Percentiles rank a stretch among this genome's conserved stretches.
Conservation (phyloP, 2,797 vertebrate genomes). For the Danio kyathit region DNA sequence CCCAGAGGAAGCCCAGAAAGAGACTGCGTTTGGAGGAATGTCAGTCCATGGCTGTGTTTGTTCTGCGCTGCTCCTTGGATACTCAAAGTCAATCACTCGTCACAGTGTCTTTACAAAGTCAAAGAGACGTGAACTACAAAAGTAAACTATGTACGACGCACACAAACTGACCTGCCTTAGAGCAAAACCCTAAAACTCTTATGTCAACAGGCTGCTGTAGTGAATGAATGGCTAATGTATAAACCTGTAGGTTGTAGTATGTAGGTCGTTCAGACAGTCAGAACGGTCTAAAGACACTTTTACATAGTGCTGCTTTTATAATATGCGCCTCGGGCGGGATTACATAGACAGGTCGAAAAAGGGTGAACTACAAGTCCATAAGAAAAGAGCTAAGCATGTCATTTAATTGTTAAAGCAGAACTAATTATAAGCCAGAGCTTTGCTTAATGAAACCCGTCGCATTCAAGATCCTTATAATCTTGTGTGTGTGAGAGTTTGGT, state of each 20-base stretch:
- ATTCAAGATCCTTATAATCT: background rate
- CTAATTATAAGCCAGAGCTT: background rate
- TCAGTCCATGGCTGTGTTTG: conserved; percentile 25
- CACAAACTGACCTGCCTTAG: conserved; percentile 22
- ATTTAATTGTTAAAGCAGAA: background rate
- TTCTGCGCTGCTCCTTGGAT: conserved; percentile 23
- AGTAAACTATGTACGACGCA: conserved; percentile 25
- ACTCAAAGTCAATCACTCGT: conserved; percentile 35
- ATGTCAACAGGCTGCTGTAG: conserved; percentile 32
- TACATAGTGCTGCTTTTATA: background rate
- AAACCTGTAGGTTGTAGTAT: conserved; percentile 32
- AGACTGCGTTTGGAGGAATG: conserved; percentile 38
- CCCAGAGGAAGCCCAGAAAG: conserved; percentile 46
- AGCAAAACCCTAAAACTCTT: conserved; percentile 27
- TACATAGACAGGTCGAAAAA: conserved; percentile 34
- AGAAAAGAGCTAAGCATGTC: background rate
- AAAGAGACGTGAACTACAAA: conserved; percentile 13
- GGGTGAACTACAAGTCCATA: conserved; percentile 28
- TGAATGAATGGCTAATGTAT: conserved; percentile 34
- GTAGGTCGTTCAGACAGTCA: conserved; percentile 34
- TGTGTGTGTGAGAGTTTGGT: too few species aligned
- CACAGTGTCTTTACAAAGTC: conserved; percentile 33
- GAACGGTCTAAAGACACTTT: conserved; percentile 10
- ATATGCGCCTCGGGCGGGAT: conserved; percentile 22
- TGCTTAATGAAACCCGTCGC: background rate